These are phyloP conservation scores for Drosophila testacea DNA, from an alignment of 2,888 invertebrate species.

Conservation along the genomic window DNA sequence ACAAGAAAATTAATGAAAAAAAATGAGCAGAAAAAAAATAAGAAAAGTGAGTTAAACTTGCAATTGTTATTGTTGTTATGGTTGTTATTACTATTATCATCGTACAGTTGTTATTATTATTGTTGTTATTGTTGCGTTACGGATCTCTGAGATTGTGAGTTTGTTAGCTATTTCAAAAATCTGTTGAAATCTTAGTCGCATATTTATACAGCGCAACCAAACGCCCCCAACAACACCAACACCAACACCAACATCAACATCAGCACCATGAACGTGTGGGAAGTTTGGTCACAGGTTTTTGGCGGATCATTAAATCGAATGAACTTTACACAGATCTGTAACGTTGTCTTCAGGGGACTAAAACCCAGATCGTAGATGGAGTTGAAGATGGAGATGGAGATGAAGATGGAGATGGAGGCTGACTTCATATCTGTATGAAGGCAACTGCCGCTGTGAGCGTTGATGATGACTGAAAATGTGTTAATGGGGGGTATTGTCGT, in stretches of 20 bases:
- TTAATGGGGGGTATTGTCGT: slow-evolving; percentile 80
- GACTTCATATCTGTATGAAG: slow-evolving; percentile 17
- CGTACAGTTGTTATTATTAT: slow-evolving; percentile 47
- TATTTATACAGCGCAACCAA: slow-evolving; percentile 20
- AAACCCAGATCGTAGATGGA: slow-evolving; percentile 10
- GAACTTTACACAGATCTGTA: slow-evolving; percentile 76
- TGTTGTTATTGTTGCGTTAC: slow-evolving; percentile 51
- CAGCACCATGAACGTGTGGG: slow-evolving; percentile 34
- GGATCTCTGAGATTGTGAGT: slow-evolving; percentile 51
- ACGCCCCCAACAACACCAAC: slow-evolving; percentile 15
- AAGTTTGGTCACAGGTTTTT: slow-evolving; percentile 56
- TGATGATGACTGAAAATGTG: slow-evolving; percentile 76
- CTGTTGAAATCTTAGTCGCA: slow-evolving; percentile 69
- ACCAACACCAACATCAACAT: slow-evolving; percentile 6
- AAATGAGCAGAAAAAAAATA: background rate
- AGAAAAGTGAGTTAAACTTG: slow-evolving; percentile 58
- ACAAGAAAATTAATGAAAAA: slow-evolving; percentile 24
- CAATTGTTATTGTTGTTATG: slow-evolving; percentile 57
- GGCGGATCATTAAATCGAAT: slow-evolving; percentile 76
- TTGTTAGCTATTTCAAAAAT: slow-evolving; percentile 73
- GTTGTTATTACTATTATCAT: slow-evolving; percentile 64
- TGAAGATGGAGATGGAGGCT: slow-evolving; percentile 9
- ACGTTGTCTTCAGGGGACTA: slow-evolving; percentile 41
- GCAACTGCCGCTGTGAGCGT: slow-evolving; percentile 59
- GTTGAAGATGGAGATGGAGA: background rate